Evolutionary conservation across 2,113 vertebrate genomes (phyloP), one percentile per base, ranked within the genome.

Genomic region (Anas platyrhynchos): DNA sequence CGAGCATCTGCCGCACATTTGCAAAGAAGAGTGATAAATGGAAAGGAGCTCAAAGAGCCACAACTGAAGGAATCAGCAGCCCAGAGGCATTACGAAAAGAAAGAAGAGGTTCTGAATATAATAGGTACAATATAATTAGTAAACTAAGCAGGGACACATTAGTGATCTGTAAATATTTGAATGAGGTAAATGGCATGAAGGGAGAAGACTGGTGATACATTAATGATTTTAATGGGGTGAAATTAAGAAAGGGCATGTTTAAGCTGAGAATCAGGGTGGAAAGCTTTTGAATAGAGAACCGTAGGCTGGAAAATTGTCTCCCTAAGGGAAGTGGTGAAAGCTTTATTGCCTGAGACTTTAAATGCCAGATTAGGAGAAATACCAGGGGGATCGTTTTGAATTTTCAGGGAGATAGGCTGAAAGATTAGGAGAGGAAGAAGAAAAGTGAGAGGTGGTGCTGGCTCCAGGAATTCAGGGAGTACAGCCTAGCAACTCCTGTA

Each of bases 281-380:
- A 91, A 63, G 31, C 43, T 92, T 84, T 75, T 86, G 65, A 86
- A 92, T 38, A 63, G 89, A 75, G 83, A 93, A 18, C 34, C 0
- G 26, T 32, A 38, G 69, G 73, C 48, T 91, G 77, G 46, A 52
- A 93, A 93, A 86, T 78, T 41, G 2, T 78, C 80, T 89, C 83
- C 58, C 31, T 76, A 11, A 89, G 73, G 83, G 65, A 84, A 86
- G 69, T 26, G 73, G 54, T 93, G 82, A 96, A 93, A 96, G 88
- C 71, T 96, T 94, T 92, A 91, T 63, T 91, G 84, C 61, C 44
- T 56, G 62, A 65, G 74, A 79, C 78, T 91, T 93, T 73, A 78
- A 93, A 68, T 11, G 27, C 26, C 12, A 68, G 31, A 89, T 88
- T 79, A 91, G 26, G 26, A 73, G 48, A 69, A 82, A 65, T 29